Evolutionary conservation across 1,140 invertebrate genomes (phyloP).

Genomic region (Drosophila kurseongensis): DNA sequence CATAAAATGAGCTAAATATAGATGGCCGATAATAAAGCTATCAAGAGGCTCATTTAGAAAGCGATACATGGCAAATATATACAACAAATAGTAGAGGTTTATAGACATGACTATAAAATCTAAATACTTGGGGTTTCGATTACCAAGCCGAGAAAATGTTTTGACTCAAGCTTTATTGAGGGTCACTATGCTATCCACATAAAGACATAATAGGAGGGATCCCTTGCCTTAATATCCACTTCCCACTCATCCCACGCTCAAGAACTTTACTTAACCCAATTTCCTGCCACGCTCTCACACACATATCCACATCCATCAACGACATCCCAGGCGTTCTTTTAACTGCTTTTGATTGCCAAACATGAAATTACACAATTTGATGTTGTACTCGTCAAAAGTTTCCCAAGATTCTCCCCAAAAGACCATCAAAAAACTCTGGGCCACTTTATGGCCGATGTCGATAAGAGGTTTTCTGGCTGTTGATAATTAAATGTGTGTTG

Average conservation of each 20-base stretch:
- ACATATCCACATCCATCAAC: conserved; percentile 21
- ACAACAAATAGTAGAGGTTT: too few species aligned
- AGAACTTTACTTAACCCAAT: conserved; percentile 50
- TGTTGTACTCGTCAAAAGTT: conserved; percentile 23
- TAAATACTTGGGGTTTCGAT: conserved; percentile 10
- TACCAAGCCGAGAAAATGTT: neutral
- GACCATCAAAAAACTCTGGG: conserved; percentile 9
- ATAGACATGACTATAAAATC: neutral
- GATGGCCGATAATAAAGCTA: too few species aligned
- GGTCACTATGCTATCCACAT: conserved; percentile 12
- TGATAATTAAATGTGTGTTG: conserved; percentile 73
- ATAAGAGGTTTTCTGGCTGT: conserved; percentile 22
- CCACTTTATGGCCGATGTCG: conserved; percentile 42
- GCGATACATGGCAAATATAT: too few species aligned
- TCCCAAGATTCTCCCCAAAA: conserved; percentile 18
- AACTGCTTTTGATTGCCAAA: conserved; percentile 41
- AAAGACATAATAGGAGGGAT: neutral
- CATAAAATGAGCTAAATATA: too few species aligned
- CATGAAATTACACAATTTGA: conserved; percentile 41
- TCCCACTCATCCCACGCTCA: conserved; percentile 19
- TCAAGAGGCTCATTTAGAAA: too few species aligned
- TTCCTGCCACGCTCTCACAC: conserved; percentile 24
- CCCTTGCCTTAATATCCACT: conserved; percentile 16
- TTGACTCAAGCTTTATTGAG: conserved; percentile 2
- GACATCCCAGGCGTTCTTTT: conserved; percentile 22